phyloP scores from a whole-genome alignment of 1,140 invertebrate species.

The Ips nitidus region DNA sequence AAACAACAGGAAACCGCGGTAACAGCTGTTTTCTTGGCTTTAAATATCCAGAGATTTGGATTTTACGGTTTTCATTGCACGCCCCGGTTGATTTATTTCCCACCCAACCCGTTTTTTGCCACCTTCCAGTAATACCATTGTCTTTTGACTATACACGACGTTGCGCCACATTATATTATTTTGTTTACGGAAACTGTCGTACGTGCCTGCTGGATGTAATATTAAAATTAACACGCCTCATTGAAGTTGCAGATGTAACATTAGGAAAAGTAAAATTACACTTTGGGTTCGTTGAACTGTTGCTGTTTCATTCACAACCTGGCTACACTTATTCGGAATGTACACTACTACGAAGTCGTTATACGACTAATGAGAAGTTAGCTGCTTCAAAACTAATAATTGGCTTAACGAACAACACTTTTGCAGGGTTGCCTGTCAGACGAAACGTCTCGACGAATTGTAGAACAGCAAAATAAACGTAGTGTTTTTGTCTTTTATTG shows the following conservation, averaged over 20 bases:
- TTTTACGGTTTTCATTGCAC: constrained; percentile 1
- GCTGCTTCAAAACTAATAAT: constrained; percentile 40
- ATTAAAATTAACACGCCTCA: constrained; percentile 14
- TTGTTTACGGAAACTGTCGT: constrained; percentile 21
- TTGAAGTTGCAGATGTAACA: constrained; percentile 9
- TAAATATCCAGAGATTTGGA: constrained; percentile 15
- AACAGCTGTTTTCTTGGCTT: constrained; percentile 22
- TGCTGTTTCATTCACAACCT: too few relatives aligned
- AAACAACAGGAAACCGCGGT: constrained; percentile 15
- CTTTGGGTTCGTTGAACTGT: too few relatives aligned
- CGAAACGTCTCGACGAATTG: constrained; percentile 7
- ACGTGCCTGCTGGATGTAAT: constrained; percentile 7
- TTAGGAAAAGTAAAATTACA: too few relatives aligned
- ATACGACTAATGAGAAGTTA: constrained; percentile 36
- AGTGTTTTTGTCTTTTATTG: too few relatives aligned
- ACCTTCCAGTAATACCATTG: not conserved
- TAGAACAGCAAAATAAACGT: too few relatives aligned
- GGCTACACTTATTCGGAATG: too few relatives aligned
- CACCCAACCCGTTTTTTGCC: not conserved
- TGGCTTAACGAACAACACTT: constrained; percentile 39
- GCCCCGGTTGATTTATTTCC: not conserved
- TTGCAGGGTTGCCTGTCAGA: constrained; percentile 26
- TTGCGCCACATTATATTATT: constrained; percentile 3
- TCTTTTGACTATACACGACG: not conserved
- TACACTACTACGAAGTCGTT: too few relatives aligned